Base-by-base conservation (phyloP, 2,888 invertebrate species). In the Plemyria rubiginata region DNA sequence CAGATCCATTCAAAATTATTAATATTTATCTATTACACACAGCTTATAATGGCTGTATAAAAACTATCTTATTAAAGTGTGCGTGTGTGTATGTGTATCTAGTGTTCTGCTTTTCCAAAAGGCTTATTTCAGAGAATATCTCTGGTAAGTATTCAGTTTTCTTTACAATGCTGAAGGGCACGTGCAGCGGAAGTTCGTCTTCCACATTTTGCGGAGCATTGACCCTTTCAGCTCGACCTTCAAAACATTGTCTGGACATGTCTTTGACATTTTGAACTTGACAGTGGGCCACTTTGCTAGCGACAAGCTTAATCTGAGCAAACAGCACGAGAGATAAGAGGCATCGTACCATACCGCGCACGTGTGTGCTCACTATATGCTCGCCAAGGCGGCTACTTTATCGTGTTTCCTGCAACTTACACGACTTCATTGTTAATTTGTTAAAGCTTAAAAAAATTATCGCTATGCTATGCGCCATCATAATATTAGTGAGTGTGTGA, bases 181-280 rank as follows among this genome's bases (percentile, higher is more conserved):
- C 32, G 32, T 32, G 32, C 7, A 8, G 32, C 32, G 6, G 32
- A 6, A 8, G 32, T 32, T 32, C 32, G 6, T 32, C 32, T n/a
- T 43, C 46, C 13, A 22, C 52, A 54, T 57, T 53, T 62, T 4
- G 57, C 59, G 59, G 63, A 55, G 62, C 64, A 68, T 60, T 67
- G 69, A 69, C 67, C 70, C 49, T 64, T 53, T 60, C 36, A 55
- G 54, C 56, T 67, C 70, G 70, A 79, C 80, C 80, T 80, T 79
- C 74, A 71, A 49, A 45, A 45, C 11, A 45, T 16, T n/a, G 71
- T 69, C 70, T 68, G 61, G 70, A 65, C 71, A 76, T 77, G 82
- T 78, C 79, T 85, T 82, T 88, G 87, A 88, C 87, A 87, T 82
- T 86, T 86, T 91, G 88, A 91, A 92, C 91, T 91, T 91, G 92